These are phyloP conservation scores for Anableps anableps DNA, from an alignment of 2,797 vertebrate genomes.

Conservation along the genomic window DNA sequence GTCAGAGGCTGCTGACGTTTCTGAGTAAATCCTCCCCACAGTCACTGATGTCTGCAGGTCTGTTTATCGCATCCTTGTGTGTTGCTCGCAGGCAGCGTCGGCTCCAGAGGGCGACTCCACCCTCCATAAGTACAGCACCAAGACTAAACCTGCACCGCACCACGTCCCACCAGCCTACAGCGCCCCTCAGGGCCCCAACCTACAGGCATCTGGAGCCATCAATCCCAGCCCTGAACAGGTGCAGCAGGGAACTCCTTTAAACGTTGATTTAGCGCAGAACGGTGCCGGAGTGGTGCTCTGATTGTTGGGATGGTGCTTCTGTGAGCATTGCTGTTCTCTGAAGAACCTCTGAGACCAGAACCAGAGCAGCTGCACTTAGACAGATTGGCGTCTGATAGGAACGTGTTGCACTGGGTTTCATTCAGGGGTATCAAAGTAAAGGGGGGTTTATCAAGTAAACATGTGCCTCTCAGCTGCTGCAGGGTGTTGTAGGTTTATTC, in stretches of 20 bases:
- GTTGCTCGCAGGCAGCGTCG: slow-evolving; percentile 70
- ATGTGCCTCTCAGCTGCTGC: no score
- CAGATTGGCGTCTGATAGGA: no score
- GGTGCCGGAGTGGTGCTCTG: not conserved
- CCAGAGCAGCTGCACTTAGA: no score
- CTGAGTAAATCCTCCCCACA: not conserved
- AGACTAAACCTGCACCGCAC: slow-evolving; percentile 80
- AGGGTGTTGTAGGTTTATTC: no score
- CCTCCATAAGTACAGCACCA: slow-evolving; percentile 74
- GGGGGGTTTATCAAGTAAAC: no score
- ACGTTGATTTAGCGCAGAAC: no score
- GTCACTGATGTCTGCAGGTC: not conserved
- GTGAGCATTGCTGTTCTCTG: no score
- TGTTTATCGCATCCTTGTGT: slow-evolving; percentile 7
- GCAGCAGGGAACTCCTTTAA: slow-evolving; percentile 20
- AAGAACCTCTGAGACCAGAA: no score
- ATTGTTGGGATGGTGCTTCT: not conserved
- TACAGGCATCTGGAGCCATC: slow-evolving; percentile 88
- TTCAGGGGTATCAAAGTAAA: no score
- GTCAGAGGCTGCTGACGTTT: slow-evolving; percentile 70
- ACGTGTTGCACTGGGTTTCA: no score
- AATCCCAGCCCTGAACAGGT: slow-evolving; percentile 96
- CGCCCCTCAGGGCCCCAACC: slow-evolving; percentile 81
- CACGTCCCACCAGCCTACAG: slow-evolving; percentile 82
- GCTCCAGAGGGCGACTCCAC: slow-evolving; percentile 90